Percentiles rank a stretch among this genome's conserved stretches.
Conservation (phyloP, 2,113 vertebrate genomes). For the Scartelaos histophorus region DNA sequence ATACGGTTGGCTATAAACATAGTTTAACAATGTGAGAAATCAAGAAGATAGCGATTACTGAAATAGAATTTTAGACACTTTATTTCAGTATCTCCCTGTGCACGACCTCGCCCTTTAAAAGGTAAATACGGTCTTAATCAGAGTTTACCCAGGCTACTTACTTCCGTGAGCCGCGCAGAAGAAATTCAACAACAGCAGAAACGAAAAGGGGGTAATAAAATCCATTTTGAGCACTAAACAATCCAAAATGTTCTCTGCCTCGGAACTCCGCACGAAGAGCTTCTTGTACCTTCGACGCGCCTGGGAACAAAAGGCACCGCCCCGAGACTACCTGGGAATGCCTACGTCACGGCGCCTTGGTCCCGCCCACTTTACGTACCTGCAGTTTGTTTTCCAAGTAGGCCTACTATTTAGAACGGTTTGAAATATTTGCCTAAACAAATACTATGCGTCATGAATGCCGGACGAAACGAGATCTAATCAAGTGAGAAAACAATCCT, state of each 20-base stretch:
- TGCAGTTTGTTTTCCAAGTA: background rate
- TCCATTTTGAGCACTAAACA: constrained; percentile 25
- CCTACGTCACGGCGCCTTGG: constrained; percentile 1
- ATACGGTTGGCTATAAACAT: no score
- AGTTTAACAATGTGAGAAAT: background rate
- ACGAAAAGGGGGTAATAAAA: background rate
- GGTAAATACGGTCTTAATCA: no score
- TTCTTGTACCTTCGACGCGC: background rate
- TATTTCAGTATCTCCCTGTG: no score
- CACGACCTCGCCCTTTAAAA: no score
- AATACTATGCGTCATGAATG: background rate
- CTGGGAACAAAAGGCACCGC: constrained; percentile 35
- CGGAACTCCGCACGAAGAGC: background rate
- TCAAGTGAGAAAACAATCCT: no score
- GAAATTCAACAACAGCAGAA: constrained; percentile 26
- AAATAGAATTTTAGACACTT: no score
- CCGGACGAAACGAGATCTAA: no score
- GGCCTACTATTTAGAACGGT: background rate
- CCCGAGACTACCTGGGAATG: constrained; percentile 50
- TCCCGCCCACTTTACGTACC: background rate
- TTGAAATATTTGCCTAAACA: background rate
- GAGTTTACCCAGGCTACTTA: background rate
- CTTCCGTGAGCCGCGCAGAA: background rate
- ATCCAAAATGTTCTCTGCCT: background rate
- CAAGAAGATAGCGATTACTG: constrained; percentile 12